A percentile compares a stretch with the other conserved stretches of the same genome.
phyloP scores from a whole-genome alignment of 2,113 vertebrate species.

The Piaya cayana region DNA sequence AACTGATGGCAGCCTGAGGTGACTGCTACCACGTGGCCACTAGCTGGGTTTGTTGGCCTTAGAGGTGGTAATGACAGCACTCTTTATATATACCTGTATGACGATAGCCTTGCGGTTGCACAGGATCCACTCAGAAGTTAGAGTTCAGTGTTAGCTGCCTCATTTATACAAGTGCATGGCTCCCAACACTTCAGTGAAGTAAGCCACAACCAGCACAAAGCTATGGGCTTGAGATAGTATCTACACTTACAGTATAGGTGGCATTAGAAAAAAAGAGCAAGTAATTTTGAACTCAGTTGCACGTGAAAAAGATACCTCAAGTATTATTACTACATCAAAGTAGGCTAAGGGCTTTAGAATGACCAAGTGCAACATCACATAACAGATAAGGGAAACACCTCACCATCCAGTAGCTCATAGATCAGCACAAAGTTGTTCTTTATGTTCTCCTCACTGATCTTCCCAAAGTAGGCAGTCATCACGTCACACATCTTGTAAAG shows the following conservation, averaged over 20 bases:
- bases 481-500: conserved; percentile 99
- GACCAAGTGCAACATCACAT: neutral
- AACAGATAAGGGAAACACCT: conserved; percentile 10
- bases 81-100: neutral
- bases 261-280: neutral
- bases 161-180: neutral
- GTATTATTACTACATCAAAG: neutral
- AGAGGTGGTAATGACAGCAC: neutral
- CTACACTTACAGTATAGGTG: neutral
- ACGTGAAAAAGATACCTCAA: neutral
- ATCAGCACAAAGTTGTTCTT: conserved; percentile 99
- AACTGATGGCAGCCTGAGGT: neutral
- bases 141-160: neutral
- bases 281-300: neutral
- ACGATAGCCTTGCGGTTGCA: neutral
- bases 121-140: neutral
- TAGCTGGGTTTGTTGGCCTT: neutral
- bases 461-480: conserved; percentile 98
- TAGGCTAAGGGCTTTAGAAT: neutral
- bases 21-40: neutral
- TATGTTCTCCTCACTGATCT: conserved; percentile 99
- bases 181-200: neutral
- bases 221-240: neutral
- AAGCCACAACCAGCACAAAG: neutral
- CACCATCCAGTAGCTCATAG: conserved; percentile 97